phyloP scores from a whole-genome alignment of 1,140 invertebrate species.

The Agrypnia vestita region DNA sequence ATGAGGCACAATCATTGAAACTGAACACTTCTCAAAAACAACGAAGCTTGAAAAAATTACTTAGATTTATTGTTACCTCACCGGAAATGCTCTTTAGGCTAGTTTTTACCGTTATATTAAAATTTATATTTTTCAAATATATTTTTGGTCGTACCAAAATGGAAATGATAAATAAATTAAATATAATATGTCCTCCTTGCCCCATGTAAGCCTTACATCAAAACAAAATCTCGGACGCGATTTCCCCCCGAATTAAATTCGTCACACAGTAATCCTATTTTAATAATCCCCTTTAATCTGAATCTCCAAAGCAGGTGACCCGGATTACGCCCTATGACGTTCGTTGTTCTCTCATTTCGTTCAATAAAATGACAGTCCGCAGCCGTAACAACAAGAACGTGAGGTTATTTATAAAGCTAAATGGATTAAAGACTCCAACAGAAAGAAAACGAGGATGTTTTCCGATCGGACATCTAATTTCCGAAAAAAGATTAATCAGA shows the following conservation, averaged over 20 bases:
- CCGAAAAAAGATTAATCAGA: no score
- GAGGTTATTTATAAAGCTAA: no score
- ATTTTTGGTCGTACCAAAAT: not conserved
- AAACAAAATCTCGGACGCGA: not conserved
- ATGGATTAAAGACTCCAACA: no score
- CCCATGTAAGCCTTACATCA: not conserved
- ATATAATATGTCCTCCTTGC: not conserved
- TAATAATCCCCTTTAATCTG: constrained; percentile 17
- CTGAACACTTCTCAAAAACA: no score
- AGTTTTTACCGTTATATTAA: no score
- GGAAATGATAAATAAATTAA: not conserved
- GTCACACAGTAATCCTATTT: constrained; percentile 20
- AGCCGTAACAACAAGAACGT: no score
- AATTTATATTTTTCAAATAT: not conserved
- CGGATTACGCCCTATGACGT: not conserved
- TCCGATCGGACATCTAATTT: no score
- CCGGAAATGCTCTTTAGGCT: no score
- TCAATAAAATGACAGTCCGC: not conserved
- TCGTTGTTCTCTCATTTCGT: not conserved
- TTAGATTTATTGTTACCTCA: no score
- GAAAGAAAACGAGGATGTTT: no score
- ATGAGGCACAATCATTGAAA: no score
- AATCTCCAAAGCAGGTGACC: constrained; percentile 36
- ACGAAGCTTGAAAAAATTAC: no score
- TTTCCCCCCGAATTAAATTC: constrained; percentile 13